These are phyloP conservation scores for Atherinomorus stipes DNA, from an alignment of 2,113 vertebrate species.

Conservation along the genomic window DNA sequence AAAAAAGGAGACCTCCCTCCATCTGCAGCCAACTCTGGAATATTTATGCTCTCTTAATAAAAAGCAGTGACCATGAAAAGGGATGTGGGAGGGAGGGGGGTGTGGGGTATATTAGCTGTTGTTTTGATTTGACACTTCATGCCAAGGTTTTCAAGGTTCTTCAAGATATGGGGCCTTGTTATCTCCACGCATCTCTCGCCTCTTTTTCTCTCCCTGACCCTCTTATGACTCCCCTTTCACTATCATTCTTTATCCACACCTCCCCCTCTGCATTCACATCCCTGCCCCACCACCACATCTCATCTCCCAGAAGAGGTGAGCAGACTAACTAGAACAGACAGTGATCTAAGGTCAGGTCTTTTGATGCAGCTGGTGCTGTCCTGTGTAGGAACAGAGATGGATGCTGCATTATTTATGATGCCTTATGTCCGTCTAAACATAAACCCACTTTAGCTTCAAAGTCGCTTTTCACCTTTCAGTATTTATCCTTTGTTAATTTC, in stretches of 20 bases:
- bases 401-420: slow-evolving; percentile 30
- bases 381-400: slow-evolving; percentile 1
- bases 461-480: background rate
- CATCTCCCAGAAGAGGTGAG: slow-evolving; percentile 33
- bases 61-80: background rate
- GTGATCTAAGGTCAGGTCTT: slow-evolving; percentile 44
- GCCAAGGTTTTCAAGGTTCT: background rate
- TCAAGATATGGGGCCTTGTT: background rate
- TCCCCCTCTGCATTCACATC: slow-evolving; percentile 10
- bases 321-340: slow-evolving; percentile 7
- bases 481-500: background rate
- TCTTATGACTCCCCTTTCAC: slow-evolving; percentile 25
- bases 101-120: background rate
- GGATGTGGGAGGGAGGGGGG: background rate
- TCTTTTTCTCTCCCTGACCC: slow-evolving; percentile 27
- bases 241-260: slow-evolving; percentile 1
- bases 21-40: background rate
- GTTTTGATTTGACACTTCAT: background rate
- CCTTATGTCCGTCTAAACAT: background rate
- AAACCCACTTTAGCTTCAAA: background rate
- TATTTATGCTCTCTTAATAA: background rate
- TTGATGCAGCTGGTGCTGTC: background rate
- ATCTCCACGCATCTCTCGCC: slow-evolving; percentile 27
- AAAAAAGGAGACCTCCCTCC: slow-evolving; percentile 62
- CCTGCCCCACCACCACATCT: slow-evolving; percentile 7